Percentiles rank a stretch among this genome's conserved stretches.
These are phyloP conservation scores for Bujurquina vittata DNA, from an alignment of 2,113 vertebrate species.

Conservation along the genomic window DNA sequence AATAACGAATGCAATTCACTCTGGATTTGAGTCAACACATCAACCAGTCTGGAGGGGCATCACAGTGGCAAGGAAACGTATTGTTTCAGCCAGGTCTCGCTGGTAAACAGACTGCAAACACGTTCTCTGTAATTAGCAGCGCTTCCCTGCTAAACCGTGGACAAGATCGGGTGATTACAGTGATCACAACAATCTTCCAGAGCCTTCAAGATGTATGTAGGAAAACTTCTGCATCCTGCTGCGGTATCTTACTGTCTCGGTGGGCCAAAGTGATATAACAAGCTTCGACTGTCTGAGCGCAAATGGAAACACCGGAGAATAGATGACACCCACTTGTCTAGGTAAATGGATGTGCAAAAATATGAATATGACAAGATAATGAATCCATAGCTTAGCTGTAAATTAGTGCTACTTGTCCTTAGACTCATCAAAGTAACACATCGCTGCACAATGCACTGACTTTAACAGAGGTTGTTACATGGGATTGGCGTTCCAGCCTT, in stretches of 20 bases:
- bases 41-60: conserved; percentile 23
- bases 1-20: conserved; percentile 45
- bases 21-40: conserved; percentile 60
- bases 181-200: conserved; percentile 10
- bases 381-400: neutral
- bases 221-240: neutral
- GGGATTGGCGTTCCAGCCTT: conserved; percentile 9
- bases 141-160: conserved; percentile 34
- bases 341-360: neutral
- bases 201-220: neutral
- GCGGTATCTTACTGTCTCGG: neutral
- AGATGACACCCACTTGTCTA: neutral
- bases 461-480: neutral
- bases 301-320: neutral
- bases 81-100: conserved; percentile 48
- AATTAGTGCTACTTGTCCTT: neutral
- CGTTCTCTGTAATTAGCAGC: conserved; percentile 55
- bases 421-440: conserved; percentile 6
- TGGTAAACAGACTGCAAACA: conserved; percentile 60
- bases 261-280: neutral
- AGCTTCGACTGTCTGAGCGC: neutral
- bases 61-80: conserved; percentile 37
- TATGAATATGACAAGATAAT: neutral
- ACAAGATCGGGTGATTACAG: conserved; percentile 30
- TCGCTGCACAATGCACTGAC: neutral